Conservation (phyloP, 2,797 vertebrate genomes). For the Galaxias olidus region DNA sequence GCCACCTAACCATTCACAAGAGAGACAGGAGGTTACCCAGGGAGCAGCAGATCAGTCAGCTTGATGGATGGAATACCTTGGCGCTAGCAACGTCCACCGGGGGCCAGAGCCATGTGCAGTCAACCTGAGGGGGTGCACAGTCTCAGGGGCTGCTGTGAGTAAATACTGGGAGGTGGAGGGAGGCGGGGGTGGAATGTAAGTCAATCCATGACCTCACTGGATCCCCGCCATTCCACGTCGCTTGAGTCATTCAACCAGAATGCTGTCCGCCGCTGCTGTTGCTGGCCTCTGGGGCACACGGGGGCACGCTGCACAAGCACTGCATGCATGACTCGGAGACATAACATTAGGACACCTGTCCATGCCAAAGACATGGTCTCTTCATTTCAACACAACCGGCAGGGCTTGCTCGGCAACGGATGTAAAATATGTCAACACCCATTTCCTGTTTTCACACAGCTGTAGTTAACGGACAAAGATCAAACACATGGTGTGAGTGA, state of each 20-base stretch:
- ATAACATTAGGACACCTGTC: too few species aligned
- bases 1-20: constrained; percentile 30
- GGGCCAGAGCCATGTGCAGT: constrained; percentile 2
- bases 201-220: constrained; percentile 15
- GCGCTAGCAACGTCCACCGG: constrained; percentile 29
- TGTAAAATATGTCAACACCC: too few species aligned
- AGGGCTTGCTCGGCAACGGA: too few species aligned
- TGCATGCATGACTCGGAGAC: too few species aligned
- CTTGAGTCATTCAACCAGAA: constrained; percentile 1
- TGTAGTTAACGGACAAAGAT: too few species aligned
- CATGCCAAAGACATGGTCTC: too few species aligned
- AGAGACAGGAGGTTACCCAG: not conserved
- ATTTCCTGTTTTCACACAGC: too few species aligned
- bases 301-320: too few species aligned
- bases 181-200: constrained; percentile 4
- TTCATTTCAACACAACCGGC: too few species aligned
- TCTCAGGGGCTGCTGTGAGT: not conserved
- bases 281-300: too few species aligned
- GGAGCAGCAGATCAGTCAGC: not conserved
- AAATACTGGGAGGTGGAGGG: not conserved
- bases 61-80: constrained; percentile 45
- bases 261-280: not conserved
- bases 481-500: too few species aligned
- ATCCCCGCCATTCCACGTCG: constrained; percentile 12
- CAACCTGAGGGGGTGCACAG: not conserved